A percentile compares a stretch with the other conserved stretches of the same genome.
Evolutionary conservation across 2,113 vertebrate species (phyloP).

Genomic region (Actinemys pallida): DNA sequence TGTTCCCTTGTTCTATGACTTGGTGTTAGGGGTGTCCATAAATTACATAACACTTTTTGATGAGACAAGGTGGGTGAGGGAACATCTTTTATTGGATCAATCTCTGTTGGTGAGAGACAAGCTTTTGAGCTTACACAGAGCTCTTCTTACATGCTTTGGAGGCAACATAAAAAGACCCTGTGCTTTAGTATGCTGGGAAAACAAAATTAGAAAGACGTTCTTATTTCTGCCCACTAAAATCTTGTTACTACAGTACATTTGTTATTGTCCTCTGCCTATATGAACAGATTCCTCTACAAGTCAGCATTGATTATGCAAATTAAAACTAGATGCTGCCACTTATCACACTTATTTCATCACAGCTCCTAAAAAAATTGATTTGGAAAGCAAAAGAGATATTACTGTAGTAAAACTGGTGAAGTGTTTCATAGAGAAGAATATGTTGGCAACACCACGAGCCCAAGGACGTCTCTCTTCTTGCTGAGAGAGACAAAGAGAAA

Average conservation of each 20-base stretch:
- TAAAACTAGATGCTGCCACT: conserved; percentile 41
- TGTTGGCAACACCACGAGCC: neutral
- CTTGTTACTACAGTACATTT: conserved; percentile 12
- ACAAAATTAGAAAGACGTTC: neutral
- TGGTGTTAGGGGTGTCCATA: neutral
- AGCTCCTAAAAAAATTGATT: neutral
- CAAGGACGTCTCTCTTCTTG: neutral
- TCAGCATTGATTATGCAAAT: conserved; percentile 60
- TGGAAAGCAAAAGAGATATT: neutral
- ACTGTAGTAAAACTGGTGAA: conserved; percentile 12
- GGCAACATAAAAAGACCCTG: neutral
- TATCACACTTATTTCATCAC: conserved; percentile 16
- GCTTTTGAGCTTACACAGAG: neutral
- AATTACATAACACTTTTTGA: neutral
- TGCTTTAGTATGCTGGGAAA: conserved; percentile 28
- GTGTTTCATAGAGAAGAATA: neutral
- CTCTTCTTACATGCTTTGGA: neutral
- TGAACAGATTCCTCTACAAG: conserved; percentile 50
- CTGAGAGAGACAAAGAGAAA: neutral
- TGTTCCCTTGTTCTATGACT: neutral
- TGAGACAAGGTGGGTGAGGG: neutral
- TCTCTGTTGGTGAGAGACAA: neutral
- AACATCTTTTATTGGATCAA: neutral
- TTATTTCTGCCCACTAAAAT: conserved; percentile 31
- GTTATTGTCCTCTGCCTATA: conserved; percentile 44